Conservation (phyloP, 2,888 invertebrate genomes). For the Nymphalis c-album region DNA sequence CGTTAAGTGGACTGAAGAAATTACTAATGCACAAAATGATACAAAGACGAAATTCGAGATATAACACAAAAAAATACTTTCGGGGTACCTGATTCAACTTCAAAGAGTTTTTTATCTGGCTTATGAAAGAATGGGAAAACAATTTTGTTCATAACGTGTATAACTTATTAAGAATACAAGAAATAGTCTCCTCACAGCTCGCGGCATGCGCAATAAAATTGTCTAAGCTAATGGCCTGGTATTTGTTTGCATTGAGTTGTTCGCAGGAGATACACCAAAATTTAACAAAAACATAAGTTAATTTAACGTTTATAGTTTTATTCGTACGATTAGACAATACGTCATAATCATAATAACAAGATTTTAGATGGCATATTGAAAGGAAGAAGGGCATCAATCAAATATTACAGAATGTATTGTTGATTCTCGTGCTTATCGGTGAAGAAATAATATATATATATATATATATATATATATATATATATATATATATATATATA, state of each 20-base stretch:
- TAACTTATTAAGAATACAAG: constrained; percentile 50
- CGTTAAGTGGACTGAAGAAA: constrained; percentile 59
- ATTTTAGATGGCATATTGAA: background rate
- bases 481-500: too few relatives aligned
- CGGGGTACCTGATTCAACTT: constrained; percentile 66
- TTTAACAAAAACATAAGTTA: constrained; percentile 7
- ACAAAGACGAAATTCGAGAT: constrained; percentile 47
- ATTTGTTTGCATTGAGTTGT: constrained; percentile 30
- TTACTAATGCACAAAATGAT: constrained; percentile 72
- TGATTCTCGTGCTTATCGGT: too few relatives aligned
- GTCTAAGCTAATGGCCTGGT: constrained; percentile 49
- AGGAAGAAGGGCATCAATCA: too few relatives aligned
- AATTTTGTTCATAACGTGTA: constrained; percentile 56
- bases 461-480: too few relatives aligned
- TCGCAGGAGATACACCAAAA: constrained; percentile 6
- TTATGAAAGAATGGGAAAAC: constrained; percentile 55
- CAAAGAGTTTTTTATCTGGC: constrained; percentile 55
- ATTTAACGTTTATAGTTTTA: background rate
- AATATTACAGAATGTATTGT: too few relatives aligned
- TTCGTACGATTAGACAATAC: background rate
- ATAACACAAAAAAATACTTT: constrained; percentile 64
- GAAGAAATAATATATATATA: too few relatives aligned
- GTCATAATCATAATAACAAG: background rate
- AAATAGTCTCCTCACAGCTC: constrained; percentile 48
- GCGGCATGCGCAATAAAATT: constrained; percentile 45